Evolutionary conservation across 2,888 invertebrate species (phyloP).

Genomic region (Volucella zonaria): DNA sequence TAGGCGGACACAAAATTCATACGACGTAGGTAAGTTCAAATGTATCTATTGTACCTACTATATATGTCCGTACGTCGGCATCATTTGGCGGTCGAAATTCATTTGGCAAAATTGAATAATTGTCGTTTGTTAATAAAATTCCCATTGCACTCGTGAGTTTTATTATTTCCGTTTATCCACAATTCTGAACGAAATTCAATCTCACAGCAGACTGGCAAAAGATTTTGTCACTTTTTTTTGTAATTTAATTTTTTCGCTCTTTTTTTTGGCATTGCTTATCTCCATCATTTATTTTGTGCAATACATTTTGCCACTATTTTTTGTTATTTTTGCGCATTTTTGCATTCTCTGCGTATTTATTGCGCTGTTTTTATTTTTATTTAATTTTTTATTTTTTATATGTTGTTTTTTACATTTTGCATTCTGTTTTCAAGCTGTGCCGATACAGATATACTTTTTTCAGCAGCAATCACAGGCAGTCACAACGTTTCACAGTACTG

Average conservation of each 20-base stretch:
- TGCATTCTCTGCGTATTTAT: constrained; percentile 21
- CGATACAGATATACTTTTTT: constrained; percentile 23
- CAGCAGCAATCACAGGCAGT: constrained; percentile 22
- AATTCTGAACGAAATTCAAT: constrained; percentile 14
- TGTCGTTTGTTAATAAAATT: background rate
- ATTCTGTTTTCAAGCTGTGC: constrained; percentile 32
- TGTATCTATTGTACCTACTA: too few species aligned
- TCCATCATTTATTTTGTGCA: constrained; percentile 1
- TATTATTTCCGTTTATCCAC: background rate
- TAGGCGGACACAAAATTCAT: too few species aligned
- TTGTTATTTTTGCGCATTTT: constrained; percentile 6
- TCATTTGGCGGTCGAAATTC: too few species aligned
- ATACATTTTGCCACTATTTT: constrained; percentile 11
- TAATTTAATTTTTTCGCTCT: background rate
- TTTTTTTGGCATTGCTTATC: background rate
- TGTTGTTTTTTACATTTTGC: constrained; percentile 22
- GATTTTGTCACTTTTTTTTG: constrained; percentile 19
- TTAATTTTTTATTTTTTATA: constrained; percentile 18
- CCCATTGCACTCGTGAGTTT: background rate
- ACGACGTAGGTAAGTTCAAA: too few species aligned
- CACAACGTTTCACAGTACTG: constrained; percentile 42
- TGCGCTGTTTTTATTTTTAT: background rate
- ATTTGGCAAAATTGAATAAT: background rate
- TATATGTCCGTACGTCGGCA: too few species aligned
- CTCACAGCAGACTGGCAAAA: constrained; percentile 17